These are phyloP conservation scores for Acanthopleura granulata DNA, from an alignment of 2,888 invertebrate genomes.

Conservation along the genomic window DNA sequence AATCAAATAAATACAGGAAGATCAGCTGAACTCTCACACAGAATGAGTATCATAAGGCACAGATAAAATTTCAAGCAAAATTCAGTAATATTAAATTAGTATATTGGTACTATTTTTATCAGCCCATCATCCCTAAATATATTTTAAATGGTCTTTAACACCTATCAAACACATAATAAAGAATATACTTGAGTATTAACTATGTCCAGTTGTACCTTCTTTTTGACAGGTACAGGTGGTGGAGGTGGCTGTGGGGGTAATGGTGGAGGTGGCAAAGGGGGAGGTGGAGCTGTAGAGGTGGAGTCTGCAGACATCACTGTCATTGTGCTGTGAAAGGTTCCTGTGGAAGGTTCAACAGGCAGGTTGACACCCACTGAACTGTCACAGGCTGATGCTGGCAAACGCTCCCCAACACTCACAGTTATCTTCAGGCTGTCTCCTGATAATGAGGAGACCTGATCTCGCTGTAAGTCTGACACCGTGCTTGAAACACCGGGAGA, in stretches of 20 bases:
- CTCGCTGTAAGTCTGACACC: background rate
- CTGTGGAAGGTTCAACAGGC: background rate
- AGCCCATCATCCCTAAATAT: too few relatives aligned
- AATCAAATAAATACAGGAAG: constrained; percentile 14
- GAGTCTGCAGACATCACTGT: constrained; percentile 14
- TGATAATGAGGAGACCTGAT: background rate
- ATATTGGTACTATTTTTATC: too few relatives aligned
- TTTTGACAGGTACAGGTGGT: constrained; percentile 30
- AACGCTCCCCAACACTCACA: background rate
- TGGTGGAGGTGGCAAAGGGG: constrained; percentile 8
- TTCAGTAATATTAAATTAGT: too few relatives aligned
- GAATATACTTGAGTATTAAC: background rate
- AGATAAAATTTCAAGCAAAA: too few relatives aligned
- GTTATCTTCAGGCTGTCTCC: too few relatives aligned
- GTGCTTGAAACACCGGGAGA: constrained; percentile 16
- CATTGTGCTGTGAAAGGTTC: background rate
- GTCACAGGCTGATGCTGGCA: constrained; percentile 3
- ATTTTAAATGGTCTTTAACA: too few relatives aligned
- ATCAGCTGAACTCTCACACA: background rate
- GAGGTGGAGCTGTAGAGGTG: background rate
- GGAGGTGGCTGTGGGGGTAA: constrained; percentile 4
- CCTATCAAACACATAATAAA: too few relatives aligned
- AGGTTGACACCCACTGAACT: background rate
- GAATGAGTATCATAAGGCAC: too few relatives aligned
- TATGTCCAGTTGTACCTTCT: constrained; percentile 31